phyloP scores from a whole-genome alignment of 2,113 vertebrate species.

The Acanthisitta chloris region DNA sequence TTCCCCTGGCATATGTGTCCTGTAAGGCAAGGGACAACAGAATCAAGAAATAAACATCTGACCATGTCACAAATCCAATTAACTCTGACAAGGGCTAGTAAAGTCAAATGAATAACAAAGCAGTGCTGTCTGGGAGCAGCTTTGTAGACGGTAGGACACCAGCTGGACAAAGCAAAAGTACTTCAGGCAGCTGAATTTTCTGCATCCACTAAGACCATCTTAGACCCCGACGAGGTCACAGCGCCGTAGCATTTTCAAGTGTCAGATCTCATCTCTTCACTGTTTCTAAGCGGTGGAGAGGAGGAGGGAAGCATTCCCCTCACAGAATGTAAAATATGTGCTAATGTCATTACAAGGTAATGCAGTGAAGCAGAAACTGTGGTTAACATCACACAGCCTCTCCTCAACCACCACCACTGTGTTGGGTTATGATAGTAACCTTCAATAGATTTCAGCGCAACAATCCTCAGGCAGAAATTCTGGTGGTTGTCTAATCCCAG shows the following conservation, averaged over 20 bases:
- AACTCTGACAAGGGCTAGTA: constrained; percentile 29
- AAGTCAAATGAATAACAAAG: constrained; percentile 47
- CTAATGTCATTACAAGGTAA: background rate
- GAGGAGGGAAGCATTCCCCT: background rate
- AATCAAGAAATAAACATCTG: constrained; percentile 55
- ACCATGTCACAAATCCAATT: constrained; percentile 58
- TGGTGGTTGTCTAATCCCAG: background rate
- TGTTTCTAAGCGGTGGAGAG: background rate
- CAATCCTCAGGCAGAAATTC: background rate
- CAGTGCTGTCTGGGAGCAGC: constrained; percentile 37
- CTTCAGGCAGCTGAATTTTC: constrained; percentile 6
- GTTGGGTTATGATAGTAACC: background rate
- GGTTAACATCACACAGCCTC: background rate
- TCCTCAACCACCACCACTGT: background rate
- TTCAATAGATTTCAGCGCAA: background rate
- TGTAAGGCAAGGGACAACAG: background rate
- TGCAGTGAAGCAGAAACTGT: background rate
- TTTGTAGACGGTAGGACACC: constrained; percentile 22
- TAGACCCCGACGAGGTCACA: background rate
- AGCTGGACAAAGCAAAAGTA: constrained; percentile 14
- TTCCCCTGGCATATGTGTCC: background rate
- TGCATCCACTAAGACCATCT: background rate
- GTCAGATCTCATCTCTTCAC: constrained; percentile 40
- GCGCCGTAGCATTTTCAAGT: background rate
- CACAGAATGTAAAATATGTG: background rate